Evolutionary conservation across 1,140 invertebrate species (phyloP), one percentile per base, ranked within the genome.

Genomic region (Pararge aegeria): DNA sequence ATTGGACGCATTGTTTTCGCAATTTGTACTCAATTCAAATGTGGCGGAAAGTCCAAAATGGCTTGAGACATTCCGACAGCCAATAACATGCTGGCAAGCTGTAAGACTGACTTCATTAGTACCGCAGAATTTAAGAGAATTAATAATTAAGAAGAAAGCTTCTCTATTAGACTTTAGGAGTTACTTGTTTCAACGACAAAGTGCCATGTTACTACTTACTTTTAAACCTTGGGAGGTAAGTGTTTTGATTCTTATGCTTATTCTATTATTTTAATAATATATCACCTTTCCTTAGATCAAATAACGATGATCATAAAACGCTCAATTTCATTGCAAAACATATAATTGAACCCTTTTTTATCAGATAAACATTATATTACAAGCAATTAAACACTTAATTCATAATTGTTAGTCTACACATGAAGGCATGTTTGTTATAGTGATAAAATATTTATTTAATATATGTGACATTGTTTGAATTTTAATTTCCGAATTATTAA

Each of bases 1-100:
- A 91, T 90, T 99, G 68, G 98, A 99, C 92, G 98, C 98, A 53
- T 92, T 99, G 49, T 99, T 99, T 87, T 97, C 97, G 9, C 97
- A 99, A 90, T 98, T 98, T 91, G 94, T 99, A 34, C 93, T 98
- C 56, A 98, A 98, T 91, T 96, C 96, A 42, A 95, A 95, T 80
- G 92, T 96, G 64, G 95, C 95, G 76, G 95, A 96, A 67, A 93
- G 93, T 78, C 94, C 96, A 59, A 92, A 92, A 55, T 98, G 97
- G 97, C 85, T 98, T 60, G 91, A 90, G 46, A 92, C 93, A 20
- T 97, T 97, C 75, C 94, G 95, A 80, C 92, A 90, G 61, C 93
- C 95, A 1, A 91, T 97, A 50, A 94, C 94, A 55, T 92, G 92
- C 48, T 98, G 97, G 95, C 93, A 94, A 73, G 97, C 96, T 2